A percentile compares a stretch with the other conserved stretches of the same genome.
Conservation (phyloP, 2,797 vertebrate genomes). For the Mallotus villosus region DNA sequence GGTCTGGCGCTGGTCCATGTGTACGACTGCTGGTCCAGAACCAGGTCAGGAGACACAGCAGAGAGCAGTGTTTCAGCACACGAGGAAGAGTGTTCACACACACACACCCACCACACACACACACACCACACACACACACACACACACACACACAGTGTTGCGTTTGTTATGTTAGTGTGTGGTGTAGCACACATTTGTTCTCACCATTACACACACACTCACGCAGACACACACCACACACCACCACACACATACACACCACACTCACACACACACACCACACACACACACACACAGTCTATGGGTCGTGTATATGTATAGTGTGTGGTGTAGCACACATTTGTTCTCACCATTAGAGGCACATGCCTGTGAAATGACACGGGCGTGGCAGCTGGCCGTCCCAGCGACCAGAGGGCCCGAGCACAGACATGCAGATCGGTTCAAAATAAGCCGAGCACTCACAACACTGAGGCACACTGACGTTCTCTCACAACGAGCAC, state of each 20-base stretch:
- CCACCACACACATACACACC: no score
- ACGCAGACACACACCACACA: no score
- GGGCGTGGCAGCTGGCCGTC: background rate
- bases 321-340: background rate
- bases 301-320: background rate
- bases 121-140: no score
- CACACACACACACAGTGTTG: no score
- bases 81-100: slow-evolving; percentile 2
- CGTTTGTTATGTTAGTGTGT: no score
- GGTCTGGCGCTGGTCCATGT: slow-evolving; percentile 26
- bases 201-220: background rate
- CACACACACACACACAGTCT: no score
- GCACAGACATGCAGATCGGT: slow-evolving; percentile 2
- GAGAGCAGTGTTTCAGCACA: slow-evolving; percentile 25
- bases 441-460: background rate
- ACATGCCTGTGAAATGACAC: slow-evolving; percentile 2
- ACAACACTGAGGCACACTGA: background rate
- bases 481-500: background rate
- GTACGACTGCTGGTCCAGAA: slow-evolving; percentile 12
- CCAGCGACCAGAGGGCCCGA: background rate
- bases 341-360: background rate
- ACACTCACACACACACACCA: no score
- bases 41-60: slow-evolving; percentile 18
- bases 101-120: background rate
- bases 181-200: background rate